Percentiles rank a stretch among this genome's conserved stretches.
Conservation (phyloP, 1,140 invertebrate species). For the Ephestia elutella region DNA sequence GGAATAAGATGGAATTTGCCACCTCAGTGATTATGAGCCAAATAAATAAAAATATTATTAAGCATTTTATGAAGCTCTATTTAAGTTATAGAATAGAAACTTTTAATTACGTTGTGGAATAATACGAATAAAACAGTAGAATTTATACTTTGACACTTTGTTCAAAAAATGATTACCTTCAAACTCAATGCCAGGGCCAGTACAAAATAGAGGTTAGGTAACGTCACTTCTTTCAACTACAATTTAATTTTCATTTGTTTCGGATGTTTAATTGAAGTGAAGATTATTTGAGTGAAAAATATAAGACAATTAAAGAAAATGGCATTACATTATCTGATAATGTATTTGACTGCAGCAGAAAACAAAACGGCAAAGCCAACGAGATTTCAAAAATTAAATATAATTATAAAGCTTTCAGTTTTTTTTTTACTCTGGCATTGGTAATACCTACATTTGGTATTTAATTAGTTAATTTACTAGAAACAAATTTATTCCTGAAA, state of each 20-base stretch:
- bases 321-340: not conserved
- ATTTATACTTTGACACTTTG: too few species aligned
- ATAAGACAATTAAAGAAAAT: too few species aligned
- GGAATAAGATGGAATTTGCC: too few species aligned
- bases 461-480: not conserved
- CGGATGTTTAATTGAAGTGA: conserved; percentile 10
- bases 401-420: too few species aligned
- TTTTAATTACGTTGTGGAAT: too few species aligned
- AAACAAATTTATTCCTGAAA: conserved; percentile 14
- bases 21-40: too few species aligned
- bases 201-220: not conserved
- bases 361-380: not conserved
- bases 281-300: conserved; percentile 11
- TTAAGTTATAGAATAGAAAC: too few species aligned
- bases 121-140: too few species aligned
- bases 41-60: too few species aligned
- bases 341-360: not conserved
- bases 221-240: not conserved
- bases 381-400: not conserved
- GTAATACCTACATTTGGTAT: not conserved
- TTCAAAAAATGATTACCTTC: too few species aligned
- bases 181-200: not conserved
- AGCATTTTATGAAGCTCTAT: too few species aligned
- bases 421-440: not conserved
- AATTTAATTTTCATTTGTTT: conserved; percentile 2